Evolutionary conservation across 2,888 invertebrate genomes (phyloP).

Genomic region (Metallyticus violacea): DNA sequence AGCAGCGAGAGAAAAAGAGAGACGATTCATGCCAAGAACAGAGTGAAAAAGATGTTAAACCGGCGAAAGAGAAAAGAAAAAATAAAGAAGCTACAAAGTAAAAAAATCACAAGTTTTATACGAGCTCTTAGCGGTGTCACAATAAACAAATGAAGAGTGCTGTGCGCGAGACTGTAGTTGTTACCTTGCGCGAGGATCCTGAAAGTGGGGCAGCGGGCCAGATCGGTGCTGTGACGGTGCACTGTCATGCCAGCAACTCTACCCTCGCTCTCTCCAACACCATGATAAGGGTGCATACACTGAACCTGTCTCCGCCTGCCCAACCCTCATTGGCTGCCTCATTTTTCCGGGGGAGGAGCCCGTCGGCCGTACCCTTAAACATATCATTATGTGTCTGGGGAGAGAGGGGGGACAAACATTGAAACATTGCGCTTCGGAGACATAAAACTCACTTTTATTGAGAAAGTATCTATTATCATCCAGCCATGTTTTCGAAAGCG

Average conservation of each 20-base stretch:
- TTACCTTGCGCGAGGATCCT: neutral
- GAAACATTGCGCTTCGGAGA: neutral
- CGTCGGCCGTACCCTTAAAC: neutral
- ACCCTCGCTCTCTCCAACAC: neutral
- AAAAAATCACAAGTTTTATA: no score
- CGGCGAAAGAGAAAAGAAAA: neutral
- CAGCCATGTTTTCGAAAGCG: neutral
- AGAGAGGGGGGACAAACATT: neutral
- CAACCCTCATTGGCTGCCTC: neutral
- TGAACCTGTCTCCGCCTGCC: slow-evolving; percentile 13
- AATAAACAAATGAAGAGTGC: neutral
- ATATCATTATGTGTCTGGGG: neutral
- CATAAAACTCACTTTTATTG: neutral
- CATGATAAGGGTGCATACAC: slow-evolving; percentile 13
- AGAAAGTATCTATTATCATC: neutral
- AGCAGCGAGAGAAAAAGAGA: neutral
- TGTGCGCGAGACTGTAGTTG: no score
- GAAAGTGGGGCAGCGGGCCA: neutral
- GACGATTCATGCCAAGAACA: neutral
- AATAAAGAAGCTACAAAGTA: neutral
- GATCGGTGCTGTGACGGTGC: neutral
- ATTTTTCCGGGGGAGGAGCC: neutral
- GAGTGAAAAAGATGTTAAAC: neutral
- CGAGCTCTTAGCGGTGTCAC: no score
- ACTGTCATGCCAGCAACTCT: neutral